These are phyloP conservation scores for Philaethria dido DNA, from an alignment of 2,888 invertebrate species.

Conservation along the genomic window DNA sequence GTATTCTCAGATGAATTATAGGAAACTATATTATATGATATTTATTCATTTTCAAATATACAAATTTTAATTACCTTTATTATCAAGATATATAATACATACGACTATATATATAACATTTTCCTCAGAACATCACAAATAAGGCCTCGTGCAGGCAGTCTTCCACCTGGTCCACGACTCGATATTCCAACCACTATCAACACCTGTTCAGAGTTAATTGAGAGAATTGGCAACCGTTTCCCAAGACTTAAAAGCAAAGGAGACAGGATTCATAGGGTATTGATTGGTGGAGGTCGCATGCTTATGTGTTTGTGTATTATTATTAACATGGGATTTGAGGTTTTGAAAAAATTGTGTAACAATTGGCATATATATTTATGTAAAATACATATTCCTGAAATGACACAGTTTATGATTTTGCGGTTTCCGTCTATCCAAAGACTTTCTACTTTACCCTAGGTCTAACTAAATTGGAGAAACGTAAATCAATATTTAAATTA, in stretches of 20 bases:
- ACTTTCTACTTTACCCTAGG: too few species aligned
- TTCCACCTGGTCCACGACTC: constrained; percentile 59
- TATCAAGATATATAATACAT: too few species aligned
- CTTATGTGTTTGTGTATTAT: constrained; percentile 29
- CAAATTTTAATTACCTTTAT: too few species aligned
- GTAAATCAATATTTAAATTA: too few species aligned
- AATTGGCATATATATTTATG: too few species aligned
- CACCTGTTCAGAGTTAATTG: constrained; percentile 73
- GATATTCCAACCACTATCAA: constrained; percentile 52
- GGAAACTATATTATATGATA: too few species aligned
- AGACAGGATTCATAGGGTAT: constrained; percentile 86
- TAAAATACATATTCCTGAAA: too few species aligned
- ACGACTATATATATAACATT: neutral
- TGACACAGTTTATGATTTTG: too few species aligned
- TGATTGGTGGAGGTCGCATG: constrained; percentile 46
- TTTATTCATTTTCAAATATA: too few species aligned
- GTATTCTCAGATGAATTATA: too few species aligned
- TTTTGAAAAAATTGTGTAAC: neutral
- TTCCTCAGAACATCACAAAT: constrained; percentile 54
- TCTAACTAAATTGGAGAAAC: too few species aligned
- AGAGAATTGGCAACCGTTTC: constrained; percentile 77
- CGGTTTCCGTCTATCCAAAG: too few species aligned
- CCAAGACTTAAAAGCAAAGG: constrained; percentile 80
- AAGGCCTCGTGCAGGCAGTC: constrained; percentile 70
- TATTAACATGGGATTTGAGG: constrained; percentile 3